Base-by-base conservation (phyloP, 2,113 vertebrate genomes). In the Corydoras maculifer region DNA sequence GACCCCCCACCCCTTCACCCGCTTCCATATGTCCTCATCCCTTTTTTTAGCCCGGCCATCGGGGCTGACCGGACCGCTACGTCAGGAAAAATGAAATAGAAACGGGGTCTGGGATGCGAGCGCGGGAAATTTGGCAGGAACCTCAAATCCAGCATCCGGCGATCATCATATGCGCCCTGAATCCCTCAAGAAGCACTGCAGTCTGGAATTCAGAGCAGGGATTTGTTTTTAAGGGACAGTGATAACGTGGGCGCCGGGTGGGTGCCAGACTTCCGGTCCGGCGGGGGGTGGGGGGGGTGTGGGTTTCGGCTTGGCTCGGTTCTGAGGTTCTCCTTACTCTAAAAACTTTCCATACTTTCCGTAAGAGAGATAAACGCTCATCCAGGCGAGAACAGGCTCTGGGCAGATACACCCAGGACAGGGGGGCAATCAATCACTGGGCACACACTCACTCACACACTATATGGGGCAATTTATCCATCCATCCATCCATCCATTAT, bases 41-140 rank as follows among this genome's bases (percentile, higher is more conserved):
- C 79, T 85, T 89, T 90, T 89, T 87, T 86, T 86, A 85, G 86
- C 80, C 69, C 75, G 75, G 79, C 81, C 81, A 86, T 86, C 77
- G 82, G 86, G 81, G 82, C 82, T 83, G 78, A 78, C 68, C 78
- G 81, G 48, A 72, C 74, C 84, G 79, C 80, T 54, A 31, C 87
- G 87, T 86, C 84, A 87, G 85, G 82, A 74, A 83, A 85, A 89
- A 88, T 90, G 89, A 88, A 87, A 82, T 85, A 82, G 87, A 62
- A 83, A 84, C 79, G 86, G 86, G 85, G 82, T 75, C 86, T 83
- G 85, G 86, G 85, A 82, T 75, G 86, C 83, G 85, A 83, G 83
- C 86, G 82, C 80, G 75, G 88, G 35, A 43, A 43, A 88, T 84
- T 86, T 84, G 86, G 80, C 84, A 87, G 86, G 89, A 88, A 89